phyloP scores from a whole-genome alignment of 2,888 invertebrate species.

The Tridacna gigas region DNA sequence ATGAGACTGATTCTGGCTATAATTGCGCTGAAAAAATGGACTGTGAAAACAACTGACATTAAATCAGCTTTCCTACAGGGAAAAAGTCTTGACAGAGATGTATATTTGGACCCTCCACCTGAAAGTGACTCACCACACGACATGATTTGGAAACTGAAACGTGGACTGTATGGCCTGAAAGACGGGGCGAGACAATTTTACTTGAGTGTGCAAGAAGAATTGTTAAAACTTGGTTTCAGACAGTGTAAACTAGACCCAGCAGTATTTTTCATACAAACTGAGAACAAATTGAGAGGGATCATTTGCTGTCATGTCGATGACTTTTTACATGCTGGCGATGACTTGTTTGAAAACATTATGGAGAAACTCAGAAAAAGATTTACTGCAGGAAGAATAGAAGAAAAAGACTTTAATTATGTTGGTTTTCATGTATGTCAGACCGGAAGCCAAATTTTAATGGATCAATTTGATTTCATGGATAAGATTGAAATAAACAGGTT shows the following conservation, averaged over 20 bases:
- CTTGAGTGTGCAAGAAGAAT: conserved; percentile 55
- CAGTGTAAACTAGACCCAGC: conserved; percentile 63
- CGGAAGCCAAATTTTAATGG: conserved; percentile 23
- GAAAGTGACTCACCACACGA: conserved; percentile 38
- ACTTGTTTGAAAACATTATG: conserved; percentile 49
- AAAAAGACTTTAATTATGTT: conserved; percentile 54
- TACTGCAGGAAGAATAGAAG: conserved; percentile 58
- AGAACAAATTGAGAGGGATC: conserved; percentile 44
- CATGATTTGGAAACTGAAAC: conserved; percentile 62
- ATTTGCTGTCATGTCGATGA: conserved; percentile 66
- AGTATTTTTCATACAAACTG: conserved; percentile 48
- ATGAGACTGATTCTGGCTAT: conserved; percentile 37
- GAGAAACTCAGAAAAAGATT: conserved; percentile 43
- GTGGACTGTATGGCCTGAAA: conserved; percentile 63
- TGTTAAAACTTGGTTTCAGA: conserved; percentile 51
- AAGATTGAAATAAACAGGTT: conserved; percentile 20
- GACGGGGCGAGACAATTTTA: conserved; percentile 65
- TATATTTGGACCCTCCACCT: conserved; percentile 55
- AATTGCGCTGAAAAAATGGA: no score
- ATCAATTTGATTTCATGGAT: conserved; percentile 31
- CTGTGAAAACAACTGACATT: conserved; percentile 65
- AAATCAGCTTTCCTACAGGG: conserved; percentile 68
- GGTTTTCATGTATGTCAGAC: conserved; percentile 49
- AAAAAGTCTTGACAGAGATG: conserved; percentile 50
- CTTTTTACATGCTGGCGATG: conserved; percentile 65